These are phyloP conservation scores for Capitella teleta DNA, from an alignment of 1,140 invertebrate species.

Conservation along the genomic window DNA sequence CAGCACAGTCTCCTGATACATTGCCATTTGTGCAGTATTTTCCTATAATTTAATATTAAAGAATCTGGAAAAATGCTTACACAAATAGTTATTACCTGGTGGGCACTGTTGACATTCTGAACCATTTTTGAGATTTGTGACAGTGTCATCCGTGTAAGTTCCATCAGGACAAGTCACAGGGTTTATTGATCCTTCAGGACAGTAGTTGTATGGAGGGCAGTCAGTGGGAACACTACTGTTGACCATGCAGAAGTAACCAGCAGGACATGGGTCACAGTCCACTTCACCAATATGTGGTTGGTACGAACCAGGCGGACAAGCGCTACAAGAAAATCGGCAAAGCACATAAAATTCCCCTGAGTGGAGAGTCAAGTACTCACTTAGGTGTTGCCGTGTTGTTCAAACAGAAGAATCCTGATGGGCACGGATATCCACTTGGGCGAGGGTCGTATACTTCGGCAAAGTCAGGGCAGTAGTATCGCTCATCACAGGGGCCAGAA, in stretches of 20 bases:
- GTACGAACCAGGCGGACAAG: too few relatives aligned
- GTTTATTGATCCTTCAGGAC: constrained; percentile 21
- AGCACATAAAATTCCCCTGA: too few relatives aligned
- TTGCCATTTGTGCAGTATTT: constrained; percentile 30
- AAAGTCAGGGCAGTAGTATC: constrained; percentile 29
- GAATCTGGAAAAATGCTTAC: background rate
- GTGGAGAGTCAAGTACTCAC: too few relatives aligned
- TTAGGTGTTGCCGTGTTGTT: constrained; percentile 19
- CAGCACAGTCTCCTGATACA: constrained; percentile 26
- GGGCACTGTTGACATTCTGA: constrained; percentile 23
- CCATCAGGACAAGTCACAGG: constrained; percentile 28
- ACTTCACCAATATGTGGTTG: constrained; percentile 19
- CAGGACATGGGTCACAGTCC: constrained; percentile 23
- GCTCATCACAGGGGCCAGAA: constrained; percentile 20
- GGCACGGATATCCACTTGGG: constrained; percentile 24
- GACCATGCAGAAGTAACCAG: constrained; percentile 21
- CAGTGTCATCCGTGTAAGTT: constrained; percentile 21
- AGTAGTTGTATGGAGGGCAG: constrained; percentile 28
- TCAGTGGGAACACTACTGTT: constrained; percentile 24
- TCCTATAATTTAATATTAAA: constrained; percentile 16
- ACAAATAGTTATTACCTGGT: too few relatives aligned
- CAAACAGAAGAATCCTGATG: constrained; percentile 26
- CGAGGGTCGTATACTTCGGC: constrained; percentile 18
- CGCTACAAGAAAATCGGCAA: too few relatives aligned
- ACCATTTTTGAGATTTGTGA: constrained; percentile 16